These are phyloP conservation scores for Alloscopus bannaensis DNA, from an alignment of 2,888 invertebrate species.

Conservation along the genomic window DNA sequence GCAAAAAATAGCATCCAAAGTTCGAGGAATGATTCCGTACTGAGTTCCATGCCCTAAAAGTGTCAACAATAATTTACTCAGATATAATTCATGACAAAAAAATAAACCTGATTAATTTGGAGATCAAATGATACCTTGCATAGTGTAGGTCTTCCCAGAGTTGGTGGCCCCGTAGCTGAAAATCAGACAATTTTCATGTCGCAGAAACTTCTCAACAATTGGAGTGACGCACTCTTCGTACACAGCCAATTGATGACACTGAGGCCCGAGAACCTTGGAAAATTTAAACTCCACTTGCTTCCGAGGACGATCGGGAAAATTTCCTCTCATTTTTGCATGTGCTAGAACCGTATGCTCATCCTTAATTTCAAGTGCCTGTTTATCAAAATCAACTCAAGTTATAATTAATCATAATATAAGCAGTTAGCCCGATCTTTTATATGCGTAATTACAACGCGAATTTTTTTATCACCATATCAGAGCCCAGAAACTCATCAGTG, in stretches of 20 bases:
- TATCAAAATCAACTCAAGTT: background rate
- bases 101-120: background rate
- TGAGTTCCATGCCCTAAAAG: slow-evolving; percentile 79
- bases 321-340: background rate
- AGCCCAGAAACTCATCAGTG: background rate
- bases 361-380: slow-evolving; percentile 73
- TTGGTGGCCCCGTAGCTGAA: slow-evolving; percentile 93
- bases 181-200: slow-evolving; percentile 84
- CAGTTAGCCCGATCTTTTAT: background rate
- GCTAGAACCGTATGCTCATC: slow-evolving; percentile 52
- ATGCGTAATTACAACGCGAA: background rate
- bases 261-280: slow-evolving; percentile 77
- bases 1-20: slow-evolving; percentile 78
- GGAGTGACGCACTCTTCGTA: slow-evolving; percentile 80
- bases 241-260: slow-evolving; percentile 77
- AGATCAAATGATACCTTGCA: slow-evolving; percentile 77
- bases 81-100: too few relatives aligned
- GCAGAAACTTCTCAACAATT: slow-evolving; percentile 80
- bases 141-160: slow-evolving; percentile 91
- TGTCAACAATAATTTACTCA: too few relatives aligned
- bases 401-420: slow-evolving; percentile 3
- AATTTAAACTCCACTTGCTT: slow-evolving; percentile 76
- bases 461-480: too few relatives aligned
- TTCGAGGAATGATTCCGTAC: slow-evolving; percentile 82
- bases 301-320: background rate